These are phyloP conservation scores for Euzophera pinguis DNA, from an alignment of 2,888 invertebrate genomes.

Conservation along the genomic window DNA sequence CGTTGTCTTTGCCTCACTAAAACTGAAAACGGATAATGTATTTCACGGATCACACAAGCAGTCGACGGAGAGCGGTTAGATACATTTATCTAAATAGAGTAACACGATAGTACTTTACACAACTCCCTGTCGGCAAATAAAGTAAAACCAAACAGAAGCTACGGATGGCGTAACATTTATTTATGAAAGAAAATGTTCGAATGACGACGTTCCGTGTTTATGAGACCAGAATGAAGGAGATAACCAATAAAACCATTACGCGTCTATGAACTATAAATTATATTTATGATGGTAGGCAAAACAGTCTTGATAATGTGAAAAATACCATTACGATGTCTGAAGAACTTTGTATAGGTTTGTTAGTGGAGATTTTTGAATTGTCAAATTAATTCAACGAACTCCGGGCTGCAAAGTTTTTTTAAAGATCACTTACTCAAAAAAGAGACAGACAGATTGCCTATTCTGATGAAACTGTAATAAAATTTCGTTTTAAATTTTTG, in stretches of 20 bases:
- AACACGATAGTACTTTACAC: slow-evolving; percentile 7
- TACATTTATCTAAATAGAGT: slow-evolving; percentile 10
- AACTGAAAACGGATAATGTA: background rate
- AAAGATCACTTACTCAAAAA: too few species aligned
- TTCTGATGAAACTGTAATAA: too few species aligned
- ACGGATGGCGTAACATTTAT: background rate
- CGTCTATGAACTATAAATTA: background rate
- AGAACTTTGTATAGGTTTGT: background rate
- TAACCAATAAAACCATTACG: background rate
- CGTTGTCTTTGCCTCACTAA: background rate
- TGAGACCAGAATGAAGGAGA: background rate
- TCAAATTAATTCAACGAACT: too few species aligned
- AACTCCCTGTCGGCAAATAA: slow-evolving; percentile 4
- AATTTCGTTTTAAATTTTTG: too few species aligned
- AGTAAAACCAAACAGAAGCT: slow-evolving; percentile 7
- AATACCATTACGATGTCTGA: background rate
- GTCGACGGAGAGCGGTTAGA: slow-evolving; percentile 4
- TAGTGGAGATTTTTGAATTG: too few species aligned
- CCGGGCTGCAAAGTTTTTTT: too few species aligned
- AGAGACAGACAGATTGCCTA: too few species aligned
- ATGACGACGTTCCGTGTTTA: background rate
- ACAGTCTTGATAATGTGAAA: background rate
- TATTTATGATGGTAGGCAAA: background rate
- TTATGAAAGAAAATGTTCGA: background rate
- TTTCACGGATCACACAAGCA: slow-evolving; percentile 7